Percentiles rank a stretch among this genome's conserved stretches.
phyloP scores from a whole-genome alignment of 1,140 invertebrate species.

The Heterodera schachtii region DNA sequence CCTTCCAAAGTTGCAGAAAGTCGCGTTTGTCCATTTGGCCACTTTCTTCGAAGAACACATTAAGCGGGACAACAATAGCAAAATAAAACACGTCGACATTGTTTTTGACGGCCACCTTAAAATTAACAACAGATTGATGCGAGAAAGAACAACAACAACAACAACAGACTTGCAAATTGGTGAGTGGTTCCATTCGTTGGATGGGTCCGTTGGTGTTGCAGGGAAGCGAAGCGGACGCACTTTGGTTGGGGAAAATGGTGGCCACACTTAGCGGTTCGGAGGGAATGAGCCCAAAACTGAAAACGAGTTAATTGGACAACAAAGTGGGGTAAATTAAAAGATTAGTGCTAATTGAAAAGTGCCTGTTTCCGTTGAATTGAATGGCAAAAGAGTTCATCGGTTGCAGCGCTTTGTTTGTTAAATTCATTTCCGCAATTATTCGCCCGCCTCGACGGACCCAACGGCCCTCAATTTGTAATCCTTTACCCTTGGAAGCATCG shows the following conservation, averaged over 20 bases:
- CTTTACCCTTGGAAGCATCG: constrained; percentile 69
- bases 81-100: constrained; percentile 99
- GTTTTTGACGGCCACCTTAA: constrained; percentile 93
- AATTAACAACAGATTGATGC: constrained; percentile 32
- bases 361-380: constrained; percentile 95
- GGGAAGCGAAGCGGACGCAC: constrained; percentile 76
- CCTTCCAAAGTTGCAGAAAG: constrained; percentile 97
- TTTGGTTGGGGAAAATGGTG: constrained; percentile 82
- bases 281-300: constrained; percentile 88
- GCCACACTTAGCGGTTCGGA: constrained; percentile 78
- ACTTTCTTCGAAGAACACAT: constrained; percentile 91
- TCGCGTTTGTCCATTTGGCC: constrained; percentile 96
- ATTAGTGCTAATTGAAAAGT: constrained; percentile 25
- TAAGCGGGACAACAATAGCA: constrained; percentile 86
- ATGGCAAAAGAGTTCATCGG: constrained; percentile 93
- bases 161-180: constrained; percentile 80
- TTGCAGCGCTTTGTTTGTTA: constrained; percentile 97
- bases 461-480: constrained; percentile 94
- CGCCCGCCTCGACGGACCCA: constrained; percentile 83
- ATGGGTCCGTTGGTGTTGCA: constrained; percentile 85
- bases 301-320: constrained; percentile 28
- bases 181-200: constrained; percentile 94
- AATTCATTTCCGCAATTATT: constrained; percentile 92
- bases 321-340: constrained; percentile 12
- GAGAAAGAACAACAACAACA: constrained; percentile 23